phyloP scores from a whole-genome alignment of 2,113 vertebrate species.

The Carlito syrichta region DNA sequence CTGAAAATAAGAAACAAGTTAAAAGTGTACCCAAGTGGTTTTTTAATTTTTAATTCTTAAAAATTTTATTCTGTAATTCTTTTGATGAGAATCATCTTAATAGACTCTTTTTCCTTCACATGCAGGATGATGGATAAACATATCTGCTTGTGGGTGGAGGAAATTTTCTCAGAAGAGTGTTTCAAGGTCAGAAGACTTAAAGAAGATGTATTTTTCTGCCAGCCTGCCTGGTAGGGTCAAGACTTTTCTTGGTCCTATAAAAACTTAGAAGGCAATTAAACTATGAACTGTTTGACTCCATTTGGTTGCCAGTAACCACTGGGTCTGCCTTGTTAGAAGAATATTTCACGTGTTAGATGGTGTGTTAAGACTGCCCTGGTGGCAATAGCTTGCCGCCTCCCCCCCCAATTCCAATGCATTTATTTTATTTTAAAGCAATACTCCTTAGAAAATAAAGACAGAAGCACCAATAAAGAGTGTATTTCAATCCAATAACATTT shows the following conservation, averaged over 20 bases:
- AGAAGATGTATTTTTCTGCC: slow-evolving; percentile 74
- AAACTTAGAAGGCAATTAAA: slow-evolving; percentile 79
- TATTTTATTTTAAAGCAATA: not conserved
- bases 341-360: not conserved
- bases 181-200: slow-evolving; percentile 74
- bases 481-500: not conserved
- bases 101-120: slow-evolving; percentile 64
- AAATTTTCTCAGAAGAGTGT: slow-evolving; percentile 64
- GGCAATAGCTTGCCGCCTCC: not conserved
- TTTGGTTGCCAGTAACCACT: slow-evolving; percentile 56
- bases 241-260: slow-evolving; percentile 61
- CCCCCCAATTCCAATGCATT: not conserved
- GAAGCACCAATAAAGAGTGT: not conserved
- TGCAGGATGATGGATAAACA: slow-evolving; percentile 60
- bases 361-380: not conserved
- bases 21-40: not conserved
- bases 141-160: slow-evolving; percentile 70
- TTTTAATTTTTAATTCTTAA: no score
- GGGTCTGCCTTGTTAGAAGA: slow-evolving; percentile 41
- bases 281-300: slow-evolving; percentile 64
- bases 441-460: not conserved
- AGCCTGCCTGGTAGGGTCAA: slow-evolving; percentile 69
- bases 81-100: slow-evolving; percentile 4
- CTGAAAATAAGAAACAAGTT: not conserved
- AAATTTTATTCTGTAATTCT: not conserved